Evolutionary conservation across 53 echinoderm and acorn worm genomes (phyloP).

Genomic region (Paracentrotus lividus): DNA sequence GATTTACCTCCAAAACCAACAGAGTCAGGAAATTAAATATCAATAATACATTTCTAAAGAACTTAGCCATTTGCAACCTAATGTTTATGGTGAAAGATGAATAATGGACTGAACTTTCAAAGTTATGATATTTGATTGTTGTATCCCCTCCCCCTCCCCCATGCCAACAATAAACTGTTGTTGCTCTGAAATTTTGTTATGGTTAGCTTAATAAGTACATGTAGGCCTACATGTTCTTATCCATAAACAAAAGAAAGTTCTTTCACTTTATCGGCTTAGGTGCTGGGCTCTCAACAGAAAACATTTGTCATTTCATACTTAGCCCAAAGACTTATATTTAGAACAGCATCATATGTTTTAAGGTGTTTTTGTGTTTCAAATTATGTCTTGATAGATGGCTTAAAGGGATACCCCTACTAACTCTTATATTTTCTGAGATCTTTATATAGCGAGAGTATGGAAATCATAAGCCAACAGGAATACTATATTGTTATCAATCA

Average conservation of each 20-base stretch:
- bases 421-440: background rate
- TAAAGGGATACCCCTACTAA: background rate
- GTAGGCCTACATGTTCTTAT: no score
- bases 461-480: background rate
- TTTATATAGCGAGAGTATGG: conserved; percentile 26
- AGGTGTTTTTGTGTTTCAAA: conserved; percentile 39
- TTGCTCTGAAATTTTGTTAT: no score
- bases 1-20: background rate
- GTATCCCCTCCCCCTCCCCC: background rate
- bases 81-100: background rate
- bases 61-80: background rate
- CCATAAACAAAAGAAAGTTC: no score
- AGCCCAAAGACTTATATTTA: background rate
- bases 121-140: background rate
- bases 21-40: background rate
- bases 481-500: conserved; percentile 1
- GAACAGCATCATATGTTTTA: background rate
- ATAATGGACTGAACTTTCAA: background rate
- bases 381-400: background rate
- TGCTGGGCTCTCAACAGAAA: no score
- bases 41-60: background rate
- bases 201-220: no score
- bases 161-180: background rate
- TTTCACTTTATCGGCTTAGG: no score
- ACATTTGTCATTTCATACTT: background rate